Conservation (phyloP, 1,140 invertebrate species). For the Cotesia typhae region DNA sequence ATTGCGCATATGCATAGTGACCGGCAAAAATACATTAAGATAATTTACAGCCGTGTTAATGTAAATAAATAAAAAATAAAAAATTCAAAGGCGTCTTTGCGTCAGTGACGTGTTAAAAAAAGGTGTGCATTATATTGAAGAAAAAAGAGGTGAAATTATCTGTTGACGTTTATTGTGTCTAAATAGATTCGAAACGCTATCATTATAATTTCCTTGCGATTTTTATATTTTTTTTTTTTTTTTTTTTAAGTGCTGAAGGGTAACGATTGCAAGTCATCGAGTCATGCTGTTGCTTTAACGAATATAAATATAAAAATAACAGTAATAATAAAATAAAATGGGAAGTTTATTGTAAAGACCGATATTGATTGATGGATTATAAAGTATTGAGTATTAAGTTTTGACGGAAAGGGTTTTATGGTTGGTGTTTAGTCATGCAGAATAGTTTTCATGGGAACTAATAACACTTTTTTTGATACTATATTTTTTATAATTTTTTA, state of each 20-base stretch:
- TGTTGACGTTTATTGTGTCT: conserved; percentile 58
- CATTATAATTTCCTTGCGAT: conserved; percentile 52
- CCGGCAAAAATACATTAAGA: too few relatives aligned
- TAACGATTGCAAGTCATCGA: conserved; percentile 52
- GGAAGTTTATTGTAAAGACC: background rate
- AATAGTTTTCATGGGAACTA: conserved; percentile 43
- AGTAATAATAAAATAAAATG: conserved; percentile 3
- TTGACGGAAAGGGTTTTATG: conserved; percentile 44
- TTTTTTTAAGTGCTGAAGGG: conserved; percentile 34
- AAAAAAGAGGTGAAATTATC: conserved; percentile 26
- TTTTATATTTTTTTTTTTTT: conserved; percentile 33
- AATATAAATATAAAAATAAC: conserved; percentile 30
- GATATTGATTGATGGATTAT: conserved; percentile 56
- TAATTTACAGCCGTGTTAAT: too few relatives aligned
- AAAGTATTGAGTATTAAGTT: conserved; percentile 56
- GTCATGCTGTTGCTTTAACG: conserved; percentile 28
- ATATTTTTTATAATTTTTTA: too few relatives aligned
- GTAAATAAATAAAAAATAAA: too few relatives aligned
- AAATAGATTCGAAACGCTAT: conserved; percentile 49
- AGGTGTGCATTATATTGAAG: conserved; percentile 44
- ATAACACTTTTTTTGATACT: too few relatives aligned
- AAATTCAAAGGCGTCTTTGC: conserved; percentile 26
- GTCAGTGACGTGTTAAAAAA: conserved; percentile 52
- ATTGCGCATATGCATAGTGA: too few relatives aligned
- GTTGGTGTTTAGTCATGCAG: conserved; percentile 57